phyloP scores from a whole-genome alignment of 2,888 invertebrate species.

The Pogonocherus hispidulus region DNA sequence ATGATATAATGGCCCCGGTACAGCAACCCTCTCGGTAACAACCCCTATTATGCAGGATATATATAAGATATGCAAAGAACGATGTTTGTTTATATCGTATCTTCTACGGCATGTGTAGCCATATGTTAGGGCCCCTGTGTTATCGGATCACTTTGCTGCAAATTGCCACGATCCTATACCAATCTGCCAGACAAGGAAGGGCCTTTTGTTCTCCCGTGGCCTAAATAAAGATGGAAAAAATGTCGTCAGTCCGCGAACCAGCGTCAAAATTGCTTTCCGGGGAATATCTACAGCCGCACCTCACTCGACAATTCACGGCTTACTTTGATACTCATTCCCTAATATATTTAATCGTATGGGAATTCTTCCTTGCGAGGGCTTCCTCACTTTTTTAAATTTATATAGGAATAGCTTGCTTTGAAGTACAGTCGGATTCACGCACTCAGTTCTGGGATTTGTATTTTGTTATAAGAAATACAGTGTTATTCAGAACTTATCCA shows the following conservation, averaged over 20 bases:
- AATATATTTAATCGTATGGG: constrained; percentile 57
- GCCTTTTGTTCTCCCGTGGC: constrained; percentile 31
- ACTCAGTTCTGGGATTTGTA: no score
- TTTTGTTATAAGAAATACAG: no score
- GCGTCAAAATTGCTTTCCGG: constrained; percentile 65
- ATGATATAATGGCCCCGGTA: constrained; percentile 64
- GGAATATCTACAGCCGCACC: constrained; percentile 56
- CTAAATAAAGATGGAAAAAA: constrained; percentile 57
- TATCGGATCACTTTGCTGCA: constrained; percentile 68
- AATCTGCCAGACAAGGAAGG: constrained; percentile 60
- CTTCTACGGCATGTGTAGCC: constrained; percentile 67
- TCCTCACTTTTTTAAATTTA: constrained; percentile 5
- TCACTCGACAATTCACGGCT: constrained; percentile 60
- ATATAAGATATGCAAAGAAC: constrained; percentile 68
- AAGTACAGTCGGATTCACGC: no score
- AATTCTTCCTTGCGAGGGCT: constrained; percentile 16
- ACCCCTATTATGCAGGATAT: constrained; percentile 61
- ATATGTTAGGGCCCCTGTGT: constrained; percentile 67
- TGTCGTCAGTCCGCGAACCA: constrained; percentile 62
- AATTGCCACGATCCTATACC: constrained; percentile 66
- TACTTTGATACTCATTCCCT: constrained; percentile 57
- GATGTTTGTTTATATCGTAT: constrained; percentile 68
- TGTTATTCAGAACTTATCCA: no score
- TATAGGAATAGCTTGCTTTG: not conserved
- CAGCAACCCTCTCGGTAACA: constrained; percentile 62